These are phyloP conservation scores for Botia kubotai DNA, from an alignment of 2,797 vertebrate genomes.

Conservation along the genomic window DNA sequence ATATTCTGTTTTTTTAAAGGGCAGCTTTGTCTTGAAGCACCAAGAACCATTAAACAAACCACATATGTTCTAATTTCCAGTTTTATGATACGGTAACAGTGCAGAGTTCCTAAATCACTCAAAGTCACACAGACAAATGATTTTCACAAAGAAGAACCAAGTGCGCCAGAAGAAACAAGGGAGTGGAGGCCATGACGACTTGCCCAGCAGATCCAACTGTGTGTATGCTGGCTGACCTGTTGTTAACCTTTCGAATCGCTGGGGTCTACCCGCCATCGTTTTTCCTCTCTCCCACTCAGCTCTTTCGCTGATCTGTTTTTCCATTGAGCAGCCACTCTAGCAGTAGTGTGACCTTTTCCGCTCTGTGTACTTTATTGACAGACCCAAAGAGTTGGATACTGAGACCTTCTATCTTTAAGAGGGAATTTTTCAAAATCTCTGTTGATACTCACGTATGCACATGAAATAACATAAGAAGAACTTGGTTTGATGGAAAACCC, in stretches of 20 bases:
- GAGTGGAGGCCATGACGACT: neutral
- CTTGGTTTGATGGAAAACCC: slow-evolving; percentile 57
- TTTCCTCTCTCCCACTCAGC: slow-evolving; percentile 59
- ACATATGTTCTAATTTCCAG: neutral
- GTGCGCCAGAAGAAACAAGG: neutral
- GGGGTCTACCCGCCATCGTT: slow-evolving; percentile 67
- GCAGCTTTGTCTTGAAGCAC: neutral
- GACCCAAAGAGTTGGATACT: slow-evolving; percentile 63
- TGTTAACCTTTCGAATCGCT: slow-evolving; percentile 73
- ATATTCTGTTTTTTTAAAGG: slow-evolving; percentile 17
- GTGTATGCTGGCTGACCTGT: slow-evolving; percentile 67
- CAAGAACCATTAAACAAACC: neutral
- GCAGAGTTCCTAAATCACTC: neutral
- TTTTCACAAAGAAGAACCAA: neutral
- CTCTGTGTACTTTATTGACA: slow-evolving; percentile 65
- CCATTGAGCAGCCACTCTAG: slow-evolving; percentile 58
- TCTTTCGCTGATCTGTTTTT: slow-evolving; percentile 75
- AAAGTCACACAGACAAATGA: neutral
- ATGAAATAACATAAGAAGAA: neutral
- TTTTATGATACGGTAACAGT: neutral
- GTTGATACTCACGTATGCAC: neutral
- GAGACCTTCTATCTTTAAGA: slow-evolving; percentile 37
- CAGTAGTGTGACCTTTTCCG: slow-evolving; percentile 76
- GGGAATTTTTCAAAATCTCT: neutral
- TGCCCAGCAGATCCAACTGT: slow-evolving; percentile 61